These are phyloP conservation scores for Pterocles gutturalis DNA, from an alignment of 2,113 vertebrate species.

Conservation along the genomic window DNA sequence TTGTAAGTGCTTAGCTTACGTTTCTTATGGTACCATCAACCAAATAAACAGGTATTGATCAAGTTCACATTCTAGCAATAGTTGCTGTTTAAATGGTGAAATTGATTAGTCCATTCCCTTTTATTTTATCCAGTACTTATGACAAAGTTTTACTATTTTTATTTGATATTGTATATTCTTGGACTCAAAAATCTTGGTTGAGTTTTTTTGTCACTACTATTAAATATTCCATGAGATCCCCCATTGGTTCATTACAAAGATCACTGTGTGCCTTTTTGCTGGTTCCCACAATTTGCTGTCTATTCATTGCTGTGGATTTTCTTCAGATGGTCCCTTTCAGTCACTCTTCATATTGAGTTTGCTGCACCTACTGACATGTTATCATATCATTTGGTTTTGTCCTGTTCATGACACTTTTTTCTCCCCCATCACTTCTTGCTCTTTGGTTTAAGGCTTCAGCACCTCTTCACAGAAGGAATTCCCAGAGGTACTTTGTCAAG, in stretches of 20 bases:
- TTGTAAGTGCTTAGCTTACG: background rate
- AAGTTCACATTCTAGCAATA: background rate
- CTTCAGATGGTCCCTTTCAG: background rate
- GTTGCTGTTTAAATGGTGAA: background rate
- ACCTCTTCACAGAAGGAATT: background rate
- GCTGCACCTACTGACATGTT: background rate
- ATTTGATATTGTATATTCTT: background rate
- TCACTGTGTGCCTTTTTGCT: background rate
- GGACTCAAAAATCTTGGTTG: background rate
- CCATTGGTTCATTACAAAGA: background rate
- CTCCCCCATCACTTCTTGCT: background rate
- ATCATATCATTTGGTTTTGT: background rate
- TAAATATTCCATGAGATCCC: background rate
- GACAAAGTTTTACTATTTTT: background rate
- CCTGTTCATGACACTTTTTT: background rate
- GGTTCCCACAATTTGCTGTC: background rate
- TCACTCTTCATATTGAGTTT: background rate
- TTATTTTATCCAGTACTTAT: background rate
- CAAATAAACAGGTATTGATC: background rate
- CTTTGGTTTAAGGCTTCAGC: background rate
- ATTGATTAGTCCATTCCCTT: background rate
- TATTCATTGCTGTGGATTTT: background rate
- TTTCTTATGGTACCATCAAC: background rate
- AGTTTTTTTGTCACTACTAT: background rate
- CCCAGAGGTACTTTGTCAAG: background rate